Percentiles rank a stretch among this genome's conserved stretches.
Conservation (phyloP, 2,113 vertebrate species). For the Ammodytes marinus region DNA sequence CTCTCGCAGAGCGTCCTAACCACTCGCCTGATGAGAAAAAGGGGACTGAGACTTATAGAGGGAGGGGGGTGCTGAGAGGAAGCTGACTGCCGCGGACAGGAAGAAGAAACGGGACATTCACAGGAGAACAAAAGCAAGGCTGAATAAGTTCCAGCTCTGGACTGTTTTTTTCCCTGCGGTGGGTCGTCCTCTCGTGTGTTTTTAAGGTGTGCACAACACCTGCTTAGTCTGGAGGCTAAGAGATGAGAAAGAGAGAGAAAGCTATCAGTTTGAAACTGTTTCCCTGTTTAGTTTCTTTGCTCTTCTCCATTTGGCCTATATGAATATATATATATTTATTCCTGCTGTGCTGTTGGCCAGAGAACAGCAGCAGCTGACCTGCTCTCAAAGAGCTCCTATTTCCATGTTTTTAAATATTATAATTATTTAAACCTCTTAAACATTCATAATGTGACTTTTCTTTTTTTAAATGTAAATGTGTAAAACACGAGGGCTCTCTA, state of each 20-base stretch:
- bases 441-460: conserved; percentile 80
- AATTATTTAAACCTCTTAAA: conserved; percentile 86
- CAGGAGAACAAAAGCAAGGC: conserved; percentile 61
- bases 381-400: conserved; percentile 88
- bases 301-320: conserved; percentile 72
- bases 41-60: conserved; percentile 42
- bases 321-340: conserved; percentile 84
- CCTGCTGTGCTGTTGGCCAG: conserved; percentile 79
- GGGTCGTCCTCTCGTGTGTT: conserved; percentile 38
- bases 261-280: conserved; percentile 75
- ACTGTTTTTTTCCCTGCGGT: conserved; percentile 1
- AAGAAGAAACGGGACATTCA: conserved; percentile 64
- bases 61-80: conserved; percentile 38
- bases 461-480: conserved; percentile 68
- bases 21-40: conserved; percentile 54
- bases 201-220: conserved; percentile 51
- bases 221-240: conserved; percentile 54
- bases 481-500: conserved; percentile 82
- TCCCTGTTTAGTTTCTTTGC: conserved; percentile 52
- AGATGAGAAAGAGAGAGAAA: conserved; percentile 45
- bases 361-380: conserved; percentile 79
- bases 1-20: conserved; percentile 32
- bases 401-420: conserved; percentile 80
- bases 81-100: conserved; percentile 62
- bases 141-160: conserved; percentile 50